Evolutionary conservation across 2,797 vertebrate species (phyloP).

Genomic region (Sciurus carolinensis): DNA sequence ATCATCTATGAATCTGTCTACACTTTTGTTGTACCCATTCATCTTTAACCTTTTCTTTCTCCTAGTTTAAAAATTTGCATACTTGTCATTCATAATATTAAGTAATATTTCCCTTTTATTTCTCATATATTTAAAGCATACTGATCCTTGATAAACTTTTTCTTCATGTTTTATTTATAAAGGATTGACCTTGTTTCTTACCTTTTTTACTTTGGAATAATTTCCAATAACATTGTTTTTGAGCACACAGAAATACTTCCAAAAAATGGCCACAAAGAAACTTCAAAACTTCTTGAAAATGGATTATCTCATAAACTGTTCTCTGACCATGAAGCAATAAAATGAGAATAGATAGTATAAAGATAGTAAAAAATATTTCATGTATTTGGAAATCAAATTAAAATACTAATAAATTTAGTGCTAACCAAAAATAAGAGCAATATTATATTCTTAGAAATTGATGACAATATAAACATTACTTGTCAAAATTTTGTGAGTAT

Average conservation of each 20-base stretch:
- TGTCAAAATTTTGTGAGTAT: background rate
- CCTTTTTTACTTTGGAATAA: too few relatives aligned
- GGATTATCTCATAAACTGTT: background rate
- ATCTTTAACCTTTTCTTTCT: background rate
- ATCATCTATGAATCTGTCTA: background rate
- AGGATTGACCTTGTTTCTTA: background rate
- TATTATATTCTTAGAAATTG: background rate
- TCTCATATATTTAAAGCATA: background rate
- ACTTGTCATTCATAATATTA: background rate
- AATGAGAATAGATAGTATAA: background rate
- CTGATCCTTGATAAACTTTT: background rate
- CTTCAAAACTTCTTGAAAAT: background rate
- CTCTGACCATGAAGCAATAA: background rate
- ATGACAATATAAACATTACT: background rate
- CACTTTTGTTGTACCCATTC: background rate
- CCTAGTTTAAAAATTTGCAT: background rate
- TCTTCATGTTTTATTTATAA: background rate
- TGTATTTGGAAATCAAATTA: background rate
- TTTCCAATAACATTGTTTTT: background rate
- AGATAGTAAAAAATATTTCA: background rate
- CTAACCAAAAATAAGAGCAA: background rate
- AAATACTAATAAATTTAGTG: background rate
- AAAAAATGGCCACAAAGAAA: background rate
- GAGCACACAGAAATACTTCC: background rate
- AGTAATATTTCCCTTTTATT: background rate